phyloP scores from a whole-genome alignment of 1,140 invertebrate genomes.

The Sminthurides bifidus region DNA sequence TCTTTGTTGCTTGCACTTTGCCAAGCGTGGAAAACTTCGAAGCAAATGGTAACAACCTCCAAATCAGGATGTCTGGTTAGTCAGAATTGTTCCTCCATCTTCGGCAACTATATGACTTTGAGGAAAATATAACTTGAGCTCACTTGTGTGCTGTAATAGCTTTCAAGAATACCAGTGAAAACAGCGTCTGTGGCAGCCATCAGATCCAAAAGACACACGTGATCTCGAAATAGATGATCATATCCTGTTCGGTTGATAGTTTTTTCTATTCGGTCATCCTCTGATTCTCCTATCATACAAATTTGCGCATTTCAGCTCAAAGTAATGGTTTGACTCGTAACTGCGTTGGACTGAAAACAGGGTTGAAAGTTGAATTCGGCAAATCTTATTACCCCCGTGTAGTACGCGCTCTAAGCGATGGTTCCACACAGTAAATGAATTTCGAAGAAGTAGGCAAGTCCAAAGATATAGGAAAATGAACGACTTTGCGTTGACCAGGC shows the following conservation, averaged over 20 bases:
- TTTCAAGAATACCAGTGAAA: constrained; percentile 12
- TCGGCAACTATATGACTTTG: neutral
- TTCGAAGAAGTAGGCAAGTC: constrained; percentile 10
- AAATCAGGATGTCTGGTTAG: neutral
- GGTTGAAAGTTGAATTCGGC: neutral
- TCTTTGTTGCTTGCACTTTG: neutral
- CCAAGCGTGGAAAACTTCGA: constrained; percentile 1
- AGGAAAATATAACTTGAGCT: neutral
- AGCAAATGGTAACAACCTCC: constrained; percentile 6
- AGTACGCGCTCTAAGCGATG: constrained; percentile 14
- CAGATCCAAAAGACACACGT: constrained; percentile 14
- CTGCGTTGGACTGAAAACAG: neutral
- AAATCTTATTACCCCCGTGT: constrained; percentile 2
- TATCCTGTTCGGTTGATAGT: constrained; percentile 15
- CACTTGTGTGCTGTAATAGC: constrained; percentile 9
- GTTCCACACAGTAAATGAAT: constrained; percentile 18
- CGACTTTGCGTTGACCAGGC: constrained; percentile 11
- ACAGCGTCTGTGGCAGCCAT: constrained; percentile 14
- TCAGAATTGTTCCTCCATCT: neutral
- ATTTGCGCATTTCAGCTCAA: neutral
- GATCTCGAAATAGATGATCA: constrained; percentile 24
- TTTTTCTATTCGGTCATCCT: constrained; percentile 7
- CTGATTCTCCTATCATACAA: neutral
- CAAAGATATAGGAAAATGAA: constrained; percentile 13
- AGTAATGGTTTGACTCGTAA: neutral